Conservation (phyloP, 2,888 invertebrate genomes). For the Eustalomyia histrio region DNA sequence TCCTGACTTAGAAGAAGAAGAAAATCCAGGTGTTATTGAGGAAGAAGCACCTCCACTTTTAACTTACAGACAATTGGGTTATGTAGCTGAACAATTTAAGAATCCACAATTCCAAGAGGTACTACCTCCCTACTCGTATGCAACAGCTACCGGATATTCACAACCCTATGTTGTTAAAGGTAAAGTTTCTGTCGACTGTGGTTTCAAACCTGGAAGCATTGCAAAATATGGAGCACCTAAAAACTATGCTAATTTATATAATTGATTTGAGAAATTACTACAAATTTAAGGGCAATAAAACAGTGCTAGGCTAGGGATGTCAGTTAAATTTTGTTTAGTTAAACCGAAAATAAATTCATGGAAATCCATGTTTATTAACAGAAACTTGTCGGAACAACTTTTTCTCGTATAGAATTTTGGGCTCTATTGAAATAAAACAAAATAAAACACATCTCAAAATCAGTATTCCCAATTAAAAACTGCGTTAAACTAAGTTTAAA, state of each 20-base stretch:
- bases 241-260: background rate
- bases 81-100: slow-evolving; percentile 77
- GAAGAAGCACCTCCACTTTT: slow-evolving; percentile 71
- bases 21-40: slow-evolving; percentile 66
- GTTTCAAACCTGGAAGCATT: slow-evolving; percentile 73
- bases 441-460: no score
- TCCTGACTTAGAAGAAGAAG: slow-evolving; percentile 67
- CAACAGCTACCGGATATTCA: background rate
- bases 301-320: no score
- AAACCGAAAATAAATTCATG: no score
- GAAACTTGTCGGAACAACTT: no score
- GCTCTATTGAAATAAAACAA: background rate
- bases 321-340: no score
- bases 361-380: no score
- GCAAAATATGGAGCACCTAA: slow-evolving; percentile 66
- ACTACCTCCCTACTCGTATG: slow-evolving; percentile 1
- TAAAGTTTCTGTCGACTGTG: slow-evolving; percentile 72
- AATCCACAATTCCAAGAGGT: slow-evolving; percentile 72
- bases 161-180: slow-evolving; percentile 38
- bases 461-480: no score
- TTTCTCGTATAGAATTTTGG: no score
- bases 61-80: slow-evolving; percentile 80
- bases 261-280: background rate
- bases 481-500: no score
- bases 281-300: no score